phyloP scores from a whole-genome alignment of 2,113 vertebrate genomes.

The Ornithorhynchus anatinus region DNA sequence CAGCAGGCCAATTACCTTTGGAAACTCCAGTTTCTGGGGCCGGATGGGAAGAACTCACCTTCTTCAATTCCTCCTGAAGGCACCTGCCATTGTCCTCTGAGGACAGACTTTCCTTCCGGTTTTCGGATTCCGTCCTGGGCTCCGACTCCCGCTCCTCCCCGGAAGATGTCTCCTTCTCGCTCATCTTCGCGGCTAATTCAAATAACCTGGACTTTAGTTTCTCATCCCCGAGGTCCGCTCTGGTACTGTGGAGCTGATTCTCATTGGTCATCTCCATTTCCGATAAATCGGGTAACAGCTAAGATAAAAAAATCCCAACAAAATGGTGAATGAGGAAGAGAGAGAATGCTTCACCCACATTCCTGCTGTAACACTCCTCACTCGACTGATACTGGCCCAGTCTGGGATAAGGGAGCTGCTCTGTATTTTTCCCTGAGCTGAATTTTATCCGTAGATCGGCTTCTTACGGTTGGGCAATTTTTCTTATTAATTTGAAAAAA shows the following conservation, averaged over 20 bases:
- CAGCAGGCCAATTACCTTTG: not conserved
- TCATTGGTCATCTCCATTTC: conserved; percentile 60
- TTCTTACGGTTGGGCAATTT: too few relatives aligned
- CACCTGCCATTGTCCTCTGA: conserved; percentile 66
- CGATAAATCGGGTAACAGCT: conserved; percentile 66
- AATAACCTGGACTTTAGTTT: conserved; percentile 75
- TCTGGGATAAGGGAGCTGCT: too few relatives aligned
- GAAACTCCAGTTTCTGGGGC: accelerated
- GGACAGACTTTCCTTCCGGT: conserved; percentile 64
- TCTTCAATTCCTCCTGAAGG: conserved; percentile 75
- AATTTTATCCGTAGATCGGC: too few relatives aligned
- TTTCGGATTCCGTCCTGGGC: conserved; percentile 58
- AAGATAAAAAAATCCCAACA: conserved; percentile 14
- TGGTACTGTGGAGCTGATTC: conserved; percentile 28
- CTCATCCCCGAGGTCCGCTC: conserved; percentile 66
- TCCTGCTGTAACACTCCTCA: too few relatives aligned
- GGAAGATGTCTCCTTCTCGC: conserved; percentile 82
- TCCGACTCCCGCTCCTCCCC: conserved; percentile 79
- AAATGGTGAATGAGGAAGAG: not conserved
- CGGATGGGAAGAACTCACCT: conserved; percentile 55
- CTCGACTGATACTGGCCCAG: too few relatives aligned
- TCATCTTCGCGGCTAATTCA: conserved; percentile 77
- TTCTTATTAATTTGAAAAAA: too few relatives aligned
- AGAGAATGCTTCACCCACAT: too few relatives aligned
- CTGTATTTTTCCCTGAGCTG: too few relatives aligned